Evolutionary conservation across 2,888 invertebrate genomes (phyloP).

Genomic region (Cepaea hortensis): DNA sequence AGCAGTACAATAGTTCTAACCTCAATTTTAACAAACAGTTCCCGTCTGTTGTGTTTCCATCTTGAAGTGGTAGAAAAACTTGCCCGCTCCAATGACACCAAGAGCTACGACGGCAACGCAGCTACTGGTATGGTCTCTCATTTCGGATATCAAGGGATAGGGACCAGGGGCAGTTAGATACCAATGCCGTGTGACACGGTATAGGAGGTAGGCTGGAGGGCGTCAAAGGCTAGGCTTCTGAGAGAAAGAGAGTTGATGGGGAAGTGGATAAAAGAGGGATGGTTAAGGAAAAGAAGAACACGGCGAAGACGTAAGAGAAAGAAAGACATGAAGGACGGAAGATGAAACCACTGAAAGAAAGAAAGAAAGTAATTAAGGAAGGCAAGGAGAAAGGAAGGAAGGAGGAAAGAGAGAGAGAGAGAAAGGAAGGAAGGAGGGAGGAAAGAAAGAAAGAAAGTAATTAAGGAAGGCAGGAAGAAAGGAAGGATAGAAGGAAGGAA

Average conservation of each 20-base stretch:
- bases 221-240: no score
- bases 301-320: not conserved
- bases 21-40: no score
- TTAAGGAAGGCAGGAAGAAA: not conserved
- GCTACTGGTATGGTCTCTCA: no score
- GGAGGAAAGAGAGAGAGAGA: not conserved
- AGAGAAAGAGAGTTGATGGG: not conserved
- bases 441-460: not conserved
- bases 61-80: no score
- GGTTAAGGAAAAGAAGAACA: not conserved
- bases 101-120: no score
- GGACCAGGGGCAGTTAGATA: no score
- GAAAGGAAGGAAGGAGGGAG: not conserved
- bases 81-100: no score
- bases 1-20: no score
- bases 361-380: not conserved
- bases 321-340: not conserved
- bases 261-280: not conserved
- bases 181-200: no score
- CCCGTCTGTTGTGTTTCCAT: no score
- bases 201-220: no score
- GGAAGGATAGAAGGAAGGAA: not conserved
- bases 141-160: no score
- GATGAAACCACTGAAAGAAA: not conserved
- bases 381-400: not conserved